Conservation (phyloP, 2,113 vertebrate species). For the Gambusia affinis region DNA sequence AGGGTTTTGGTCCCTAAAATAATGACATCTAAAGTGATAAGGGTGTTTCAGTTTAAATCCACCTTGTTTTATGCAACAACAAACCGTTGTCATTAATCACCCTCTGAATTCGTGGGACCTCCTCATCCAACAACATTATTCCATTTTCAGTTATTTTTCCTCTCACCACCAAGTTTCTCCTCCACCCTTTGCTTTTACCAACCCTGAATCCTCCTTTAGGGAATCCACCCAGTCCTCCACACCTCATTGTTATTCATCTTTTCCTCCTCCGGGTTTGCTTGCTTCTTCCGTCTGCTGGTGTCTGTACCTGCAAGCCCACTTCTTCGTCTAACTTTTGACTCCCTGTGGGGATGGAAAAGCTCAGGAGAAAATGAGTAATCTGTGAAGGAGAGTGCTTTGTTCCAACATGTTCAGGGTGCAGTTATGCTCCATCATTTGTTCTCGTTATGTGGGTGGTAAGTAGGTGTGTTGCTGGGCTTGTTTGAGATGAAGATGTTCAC, state of each 20-base stretch:
- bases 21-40: neutral
- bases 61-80: neutral
- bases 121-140: neutral
- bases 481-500: slow-evolving; percentile 67
- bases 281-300: neutral
- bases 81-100: neutral
- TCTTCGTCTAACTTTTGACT: slow-evolving; percentile 19
- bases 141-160: slow-evolving; percentile 6
- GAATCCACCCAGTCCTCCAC: neutral
- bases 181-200: neutral
- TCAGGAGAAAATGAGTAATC: slow-evolving; percentile 55
- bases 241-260: slow-evolving; percentile 15
- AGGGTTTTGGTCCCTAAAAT: neutral
- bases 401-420: slow-evolving; percentile 70
- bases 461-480: slow-evolving; percentile 67
- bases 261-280: slow-evolving; percentile 19
- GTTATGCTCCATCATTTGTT: slow-evolving; percentile 71
- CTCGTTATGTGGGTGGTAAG: slow-evolving; percentile 70
- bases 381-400: slow-evolving; percentile 42
- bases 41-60: too few relatives aligned
- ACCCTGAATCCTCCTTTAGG: slow-evolving; percentile 1
- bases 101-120: neutral
- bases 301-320: slow-evolving; percentile 31
- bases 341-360: slow-evolving; percentile 35
- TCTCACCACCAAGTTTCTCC: slow-evolving; percentile 2